Conservation (phyloP, 2,888 invertebrate genomes). For the Lasioglossum malachurum region DNA sequence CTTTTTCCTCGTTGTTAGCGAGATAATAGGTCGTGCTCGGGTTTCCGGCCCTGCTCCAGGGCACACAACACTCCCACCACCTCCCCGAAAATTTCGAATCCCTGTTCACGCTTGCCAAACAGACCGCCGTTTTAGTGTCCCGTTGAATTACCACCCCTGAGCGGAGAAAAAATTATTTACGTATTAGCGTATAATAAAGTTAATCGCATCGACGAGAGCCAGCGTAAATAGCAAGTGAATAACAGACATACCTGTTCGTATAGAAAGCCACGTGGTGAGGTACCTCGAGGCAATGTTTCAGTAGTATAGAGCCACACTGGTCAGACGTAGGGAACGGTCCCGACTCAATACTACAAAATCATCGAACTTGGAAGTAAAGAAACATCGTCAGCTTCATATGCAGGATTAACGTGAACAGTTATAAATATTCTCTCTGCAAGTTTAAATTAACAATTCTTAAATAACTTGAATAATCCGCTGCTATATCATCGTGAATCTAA, state of each 20-base stretch:
- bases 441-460: neutral
- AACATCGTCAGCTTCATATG: neutral
- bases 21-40: constrained; percentile 48
- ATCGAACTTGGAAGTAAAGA: neutral
- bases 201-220: neutral
- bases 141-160: neutral
- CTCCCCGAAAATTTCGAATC: constrained; percentile 4
- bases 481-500: neutral
- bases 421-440: neutral
- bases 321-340: neutral
- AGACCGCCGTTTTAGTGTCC: neutral
- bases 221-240: neutral
- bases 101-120: neutral
- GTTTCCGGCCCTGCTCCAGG: neutral
- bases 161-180: neutral
- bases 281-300: neutral
- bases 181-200: neutral
- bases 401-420: neutral
- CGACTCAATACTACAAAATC: neutral
- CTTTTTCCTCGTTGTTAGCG: constrained; percentile 51
- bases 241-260: neutral
- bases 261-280: neutral
- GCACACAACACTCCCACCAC: neutral
- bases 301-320: neutral
- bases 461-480: neutral